Percentiles rank a stretch among this genome's conserved stretches.
Evolutionary conservation across 2,113 vertebrate species (phyloP).

Genomic region (Melospiza georgiana): DNA sequence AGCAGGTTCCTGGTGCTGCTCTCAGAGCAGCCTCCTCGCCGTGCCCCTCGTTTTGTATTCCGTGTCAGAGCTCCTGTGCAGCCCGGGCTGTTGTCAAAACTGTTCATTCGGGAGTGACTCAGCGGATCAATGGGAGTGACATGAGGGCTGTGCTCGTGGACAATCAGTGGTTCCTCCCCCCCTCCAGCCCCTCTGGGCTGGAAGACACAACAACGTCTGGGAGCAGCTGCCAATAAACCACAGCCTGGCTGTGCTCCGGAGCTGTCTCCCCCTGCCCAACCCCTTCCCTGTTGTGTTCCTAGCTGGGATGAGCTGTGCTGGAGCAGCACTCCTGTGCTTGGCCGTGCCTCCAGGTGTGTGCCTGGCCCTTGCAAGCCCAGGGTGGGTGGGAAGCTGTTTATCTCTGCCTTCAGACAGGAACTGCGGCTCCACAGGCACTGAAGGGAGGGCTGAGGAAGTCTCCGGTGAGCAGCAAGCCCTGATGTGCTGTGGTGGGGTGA

Average conservation of each 20-base stretch:
- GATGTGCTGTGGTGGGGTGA: not conserved
- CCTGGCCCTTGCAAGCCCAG: fast-evolving
- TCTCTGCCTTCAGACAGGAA: not conserved
- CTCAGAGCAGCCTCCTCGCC: not conserved
- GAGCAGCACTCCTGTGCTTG: not conserved
- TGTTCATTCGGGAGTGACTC: slow-evolving; percentile 62
- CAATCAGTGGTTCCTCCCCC: not conserved
- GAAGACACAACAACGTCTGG: not conserved
- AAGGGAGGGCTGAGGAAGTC: not conserved
- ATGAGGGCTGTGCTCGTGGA: slow-evolving; percentile 25
- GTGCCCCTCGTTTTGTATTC: not conserved
- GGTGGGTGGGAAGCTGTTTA: not conserved
- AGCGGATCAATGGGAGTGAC: slow-evolving; percentile 61
- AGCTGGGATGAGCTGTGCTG: not conserved
- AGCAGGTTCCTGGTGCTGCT: slow-evolving; percentile 12
- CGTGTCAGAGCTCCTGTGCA: not conserved
- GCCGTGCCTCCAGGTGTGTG: not conserved
- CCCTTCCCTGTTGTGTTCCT: not conserved
- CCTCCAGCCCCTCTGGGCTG: slow-evolving; percentile 15
- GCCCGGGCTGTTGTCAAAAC: slow-evolving; percentile 26
- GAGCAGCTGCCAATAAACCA: slow-evolving; percentile 29
- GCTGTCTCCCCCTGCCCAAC: not conserved
- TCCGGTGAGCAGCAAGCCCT: not conserved
- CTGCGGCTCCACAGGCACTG: not conserved
- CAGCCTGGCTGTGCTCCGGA: not conserved